phyloP scores from a whole-genome alignment of 2,797 vertebrate species.

The Centroberyx gerrardi region DNA sequence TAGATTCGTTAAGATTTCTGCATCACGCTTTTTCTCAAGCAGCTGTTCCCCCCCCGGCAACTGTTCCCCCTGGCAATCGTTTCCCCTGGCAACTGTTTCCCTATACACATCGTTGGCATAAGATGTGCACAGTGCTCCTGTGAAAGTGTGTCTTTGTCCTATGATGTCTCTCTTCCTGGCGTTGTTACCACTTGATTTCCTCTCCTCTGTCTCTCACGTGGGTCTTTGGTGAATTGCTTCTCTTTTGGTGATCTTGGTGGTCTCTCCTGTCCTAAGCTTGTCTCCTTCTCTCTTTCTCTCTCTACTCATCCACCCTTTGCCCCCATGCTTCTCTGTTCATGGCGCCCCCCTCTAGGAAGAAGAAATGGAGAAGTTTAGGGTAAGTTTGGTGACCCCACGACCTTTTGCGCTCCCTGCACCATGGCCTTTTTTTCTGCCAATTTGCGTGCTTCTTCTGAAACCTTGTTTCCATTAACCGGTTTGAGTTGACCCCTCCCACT shows the following conservation, averaged over 20 bases:
- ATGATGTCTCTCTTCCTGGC: constrained; percentile 59
- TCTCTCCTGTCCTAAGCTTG: constrained; percentile 96
- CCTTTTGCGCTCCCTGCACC: constrained; percentile 76
- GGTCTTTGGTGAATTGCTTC: constrained; percentile 86
- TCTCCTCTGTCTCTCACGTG: constrained; percentile 62
- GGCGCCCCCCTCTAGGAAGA: constrained; percentile 98
- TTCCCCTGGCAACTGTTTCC: constrained; percentile 50
- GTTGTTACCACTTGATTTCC: constrained; percentile 69
- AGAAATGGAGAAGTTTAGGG: constrained; percentile 99
- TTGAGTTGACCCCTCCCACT: constrained; percentile 66
- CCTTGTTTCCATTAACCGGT: constrained; percentile 67
- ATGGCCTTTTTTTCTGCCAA: constrained; percentile 12
- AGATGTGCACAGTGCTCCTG: constrained; percentile 66
- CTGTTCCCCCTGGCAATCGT: constrained; percentile 56
- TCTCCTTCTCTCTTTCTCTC: constrained; percentile 80
- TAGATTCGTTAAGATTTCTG: constrained; percentile 56
- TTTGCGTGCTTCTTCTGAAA: constrained; percentile 65
- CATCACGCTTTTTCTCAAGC: constrained; percentile 71
- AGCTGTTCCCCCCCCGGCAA: constrained; percentile 64
- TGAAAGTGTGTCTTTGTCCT: constrained; percentile 72
- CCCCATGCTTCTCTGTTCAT: constrained; percentile 93
- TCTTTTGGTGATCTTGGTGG: constrained; percentile 89
- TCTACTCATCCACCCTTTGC: constrained; percentile 84
- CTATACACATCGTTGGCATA: constrained; percentile 62
- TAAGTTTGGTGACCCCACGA: constrained; percentile 90